Evolutionary conservation across 2,888 invertebrate species (phyloP), one percentile per base, ranked within the genome.

Genomic region (Tolmerus cingulatus): DNA sequence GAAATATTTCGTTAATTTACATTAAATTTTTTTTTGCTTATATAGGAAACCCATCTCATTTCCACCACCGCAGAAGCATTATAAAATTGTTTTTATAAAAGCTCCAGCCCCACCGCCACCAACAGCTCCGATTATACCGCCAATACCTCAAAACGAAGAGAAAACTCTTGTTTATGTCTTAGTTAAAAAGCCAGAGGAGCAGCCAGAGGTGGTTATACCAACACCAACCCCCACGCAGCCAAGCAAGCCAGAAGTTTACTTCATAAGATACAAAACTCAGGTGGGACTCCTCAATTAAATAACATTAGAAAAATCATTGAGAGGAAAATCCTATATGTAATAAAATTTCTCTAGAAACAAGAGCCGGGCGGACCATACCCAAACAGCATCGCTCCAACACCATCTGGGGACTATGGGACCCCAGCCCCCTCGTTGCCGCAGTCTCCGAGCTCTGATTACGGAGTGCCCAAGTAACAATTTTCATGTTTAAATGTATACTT

Each of bases 11-110:
- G 2, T 9, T 40, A 78, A 19, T 57, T 23, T 19, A 55, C n/a
- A 40, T 55, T 76, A 34, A 34, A 0, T 55, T 27, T 12, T 66
- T 66, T 9, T 88, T 5, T 27, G n/a, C 82, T 37, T 37, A 88
- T 88, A 0, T 16, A 94, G 94, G 89, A 95, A 93, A 91, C 94
- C 93, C 23, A 93, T 94, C 89, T 91, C 91, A 84, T 93, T 94
- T 74, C 93, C 94, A 34, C 93, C 95, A 34, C 94, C 96, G n/a
- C 96, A 96, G 91, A 96, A 96, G 90, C 96, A 96, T 91, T 96
- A 96, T 93, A 96, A 96, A 92, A 96, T 96, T 90, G 95, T 96
- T 87, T 96, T 96, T 93, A 96, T 96, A 91, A 96, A 96, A 94
- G 95, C 95, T 27, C 95, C 95, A 87, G 94, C 95, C 74, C 94